Conservation (phyloP, 2,113 vertebrate genomes). For the Psilopsiagon aymara region DNA sequence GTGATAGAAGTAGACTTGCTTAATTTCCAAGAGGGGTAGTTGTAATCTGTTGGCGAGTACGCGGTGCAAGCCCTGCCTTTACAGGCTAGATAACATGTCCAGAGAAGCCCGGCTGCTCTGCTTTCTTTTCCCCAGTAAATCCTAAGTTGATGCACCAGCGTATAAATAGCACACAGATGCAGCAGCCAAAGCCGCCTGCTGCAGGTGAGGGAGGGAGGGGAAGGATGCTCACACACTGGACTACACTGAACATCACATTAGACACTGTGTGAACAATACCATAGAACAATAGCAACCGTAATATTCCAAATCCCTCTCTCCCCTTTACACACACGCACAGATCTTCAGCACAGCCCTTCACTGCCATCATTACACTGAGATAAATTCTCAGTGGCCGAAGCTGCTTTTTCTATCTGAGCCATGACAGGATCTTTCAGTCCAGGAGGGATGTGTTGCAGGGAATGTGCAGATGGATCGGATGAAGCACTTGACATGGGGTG, state of each 20-base stretch:
- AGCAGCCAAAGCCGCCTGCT: conserved; percentile 19
- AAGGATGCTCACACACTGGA: background rate
- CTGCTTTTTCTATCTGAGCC: conserved; percentile 27
- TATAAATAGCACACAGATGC: conserved; percentile 19
- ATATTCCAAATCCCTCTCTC: background rate
- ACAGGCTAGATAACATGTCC: background rate
- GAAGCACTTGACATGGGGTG: background rate
- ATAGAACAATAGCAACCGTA: background rate
- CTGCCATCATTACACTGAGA: background rate
- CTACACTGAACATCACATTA: background rate
- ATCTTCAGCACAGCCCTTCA: background rate
- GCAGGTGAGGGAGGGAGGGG: conserved; percentile 28
- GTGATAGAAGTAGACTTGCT: background rate
- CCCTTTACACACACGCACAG: background rate
- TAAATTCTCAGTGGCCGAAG: conserved; percentile 21
- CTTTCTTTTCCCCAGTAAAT: background rate
- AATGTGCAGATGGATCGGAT: background rate
- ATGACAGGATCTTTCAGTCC: background rate
- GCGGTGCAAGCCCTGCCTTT: background rate
- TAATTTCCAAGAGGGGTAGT: background rate
- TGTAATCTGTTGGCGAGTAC: background rate
- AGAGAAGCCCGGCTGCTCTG: background rate
- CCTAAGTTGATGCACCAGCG: conserved; percentile 20
- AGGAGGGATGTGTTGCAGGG: background rate
- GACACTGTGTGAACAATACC: background rate